Base-by-base conservation (phyloP, 2,888 invertebrate species). In the Parnassius mnemosyne region DNA sequence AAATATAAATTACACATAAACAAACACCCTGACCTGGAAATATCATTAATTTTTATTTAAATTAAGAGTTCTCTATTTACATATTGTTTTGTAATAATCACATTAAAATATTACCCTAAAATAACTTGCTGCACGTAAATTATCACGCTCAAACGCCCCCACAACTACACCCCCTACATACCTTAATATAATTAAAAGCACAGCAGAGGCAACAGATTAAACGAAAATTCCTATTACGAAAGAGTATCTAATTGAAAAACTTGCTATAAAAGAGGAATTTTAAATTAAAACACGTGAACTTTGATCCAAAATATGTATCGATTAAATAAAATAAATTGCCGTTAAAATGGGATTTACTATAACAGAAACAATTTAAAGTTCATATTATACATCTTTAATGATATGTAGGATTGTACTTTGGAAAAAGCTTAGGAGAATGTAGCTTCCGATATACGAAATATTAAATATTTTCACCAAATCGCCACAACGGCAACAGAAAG, bases 241-340 rank as follows among this genome's bases (percentile, higher is more conserved):
- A 63, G 59, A 63, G 59, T 59, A 59, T 59, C 63, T 63, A 63
- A 63, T 55, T 63, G 59, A 62, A 62, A 62, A 62, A 62, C 62
- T 62, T 62, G 53, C 57, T 49, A 53, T 62, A 44, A 34, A 53
- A 53, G 57, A 57, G 62, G 62, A 62, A 62, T 62, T 62, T 62
- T 52, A 57, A 57, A 62, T 62, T 62, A 62, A 62, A 62, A 62
- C 53, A 62, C 62, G 57, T 57, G 57, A 57, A 57, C 49, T 57
- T 62, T 53, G 34, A 11, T 25, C 12, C n/a, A n/a, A 25, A 25
- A 25, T 25, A 25, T 25, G 25, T 25, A 25, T 25, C 7, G 3
- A 25, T 3, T 25, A 3, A 25, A 25, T 25, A 0, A 25, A 25
- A 7, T 25, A 25, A 25, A 25, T 25, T 25, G 25, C 25, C 25